phyloP scores from a whole-genome alignment of 2,113 vertebrate genomes.

The Pterocles burchelli region DNA sequence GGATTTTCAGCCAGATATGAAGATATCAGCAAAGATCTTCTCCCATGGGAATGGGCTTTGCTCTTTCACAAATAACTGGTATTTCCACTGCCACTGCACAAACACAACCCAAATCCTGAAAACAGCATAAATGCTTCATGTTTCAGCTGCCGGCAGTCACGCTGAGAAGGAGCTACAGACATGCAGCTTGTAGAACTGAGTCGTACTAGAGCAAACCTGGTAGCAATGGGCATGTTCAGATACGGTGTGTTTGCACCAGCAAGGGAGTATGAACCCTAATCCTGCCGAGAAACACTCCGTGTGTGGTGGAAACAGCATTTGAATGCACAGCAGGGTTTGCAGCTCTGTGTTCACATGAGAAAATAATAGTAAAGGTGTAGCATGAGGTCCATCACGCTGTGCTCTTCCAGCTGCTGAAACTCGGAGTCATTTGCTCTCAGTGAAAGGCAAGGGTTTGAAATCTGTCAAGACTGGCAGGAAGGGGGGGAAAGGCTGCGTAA shows the following conservation, averaged over 20 bases:
- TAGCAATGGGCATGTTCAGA: not conserved
- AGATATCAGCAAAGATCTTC: not conserved
- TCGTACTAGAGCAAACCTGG: not conserved
- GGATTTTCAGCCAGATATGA: not conserved
- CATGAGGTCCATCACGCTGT: fast-evolving
- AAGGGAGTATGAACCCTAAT: not conserved
- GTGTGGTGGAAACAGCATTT: not conserved
- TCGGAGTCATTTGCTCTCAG: no score
- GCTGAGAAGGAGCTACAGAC: constrained; percentile 15
- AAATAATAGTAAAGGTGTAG: not conserved
- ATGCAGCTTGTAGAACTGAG: not conserved
- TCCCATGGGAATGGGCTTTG: not conserved
- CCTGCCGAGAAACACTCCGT: not conserved
- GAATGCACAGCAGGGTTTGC: not conserved
- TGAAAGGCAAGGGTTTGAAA: no score
- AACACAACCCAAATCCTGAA: constrained; percentile 16
- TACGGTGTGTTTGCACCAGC: not conserved
- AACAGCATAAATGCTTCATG: constrained; percentile 36
- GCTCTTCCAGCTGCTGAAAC: not conserved
- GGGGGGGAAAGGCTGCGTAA: no score
- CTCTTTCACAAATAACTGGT: not conserved
- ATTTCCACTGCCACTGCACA: constrained; percentile 11
- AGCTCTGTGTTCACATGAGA: not conserved
- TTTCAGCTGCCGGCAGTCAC: constrained; percentile 51
- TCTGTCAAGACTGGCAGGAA: no score